phyloP scores from a whole-genome alignment of 2,888 invertebrate species.

The Drosophila neonasuta region DNA sequence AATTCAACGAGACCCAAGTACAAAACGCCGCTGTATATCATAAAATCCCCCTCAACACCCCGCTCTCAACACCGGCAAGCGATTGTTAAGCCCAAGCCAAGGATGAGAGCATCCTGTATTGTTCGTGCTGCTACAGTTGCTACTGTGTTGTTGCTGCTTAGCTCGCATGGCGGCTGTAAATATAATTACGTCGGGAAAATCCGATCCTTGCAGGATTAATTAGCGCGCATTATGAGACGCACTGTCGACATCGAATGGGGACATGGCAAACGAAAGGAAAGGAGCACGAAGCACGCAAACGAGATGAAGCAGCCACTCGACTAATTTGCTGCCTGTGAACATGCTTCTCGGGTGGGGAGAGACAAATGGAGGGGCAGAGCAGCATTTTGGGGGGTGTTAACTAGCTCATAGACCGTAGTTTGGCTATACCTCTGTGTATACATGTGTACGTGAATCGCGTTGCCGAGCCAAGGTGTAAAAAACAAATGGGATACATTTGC shows the following conservation, averaged over 20 bases:
- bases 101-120: constrained; percentile 35
- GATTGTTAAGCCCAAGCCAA: constrained; percentile 27
- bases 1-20: constrained; percentile 3
- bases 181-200: constrained; percentile 81
- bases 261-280: constrained; percentile 8
- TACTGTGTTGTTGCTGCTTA: constrained; percentile 40
- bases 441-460: constrained; percentile 66
- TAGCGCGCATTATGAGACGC: constrained; percentile 81
- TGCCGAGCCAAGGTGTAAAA: constrained; percentile 55
- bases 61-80: constrained; percentile 5
- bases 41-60: constrained; percentile 35
- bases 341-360: background rate
- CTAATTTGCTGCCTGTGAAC: constrained; percentile 48
- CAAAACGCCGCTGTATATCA: constrained; percentile 54
- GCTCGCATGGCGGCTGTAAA: constrained; percentile 78
- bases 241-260: constrained; percentile 50
- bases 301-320: constrained; percentile 32
- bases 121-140: constrained; percentile 16
- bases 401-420: constrained; percentile 53
- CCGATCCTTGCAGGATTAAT: constrained; percentile 83
- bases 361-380: constrained; percentile 17
- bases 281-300: constrained; percentile 11
- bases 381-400: constrained; percentile 59
- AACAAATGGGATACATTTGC: constrained; percentile 73
- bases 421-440: constrained; percentile 45